A percentile compares a stretch with the other conserved stretches of the same genome.
phyloP scores from a whole-genome alignment of 1,140 invertebrate species.

The Mizuhopecten yessoensis region DNA sequence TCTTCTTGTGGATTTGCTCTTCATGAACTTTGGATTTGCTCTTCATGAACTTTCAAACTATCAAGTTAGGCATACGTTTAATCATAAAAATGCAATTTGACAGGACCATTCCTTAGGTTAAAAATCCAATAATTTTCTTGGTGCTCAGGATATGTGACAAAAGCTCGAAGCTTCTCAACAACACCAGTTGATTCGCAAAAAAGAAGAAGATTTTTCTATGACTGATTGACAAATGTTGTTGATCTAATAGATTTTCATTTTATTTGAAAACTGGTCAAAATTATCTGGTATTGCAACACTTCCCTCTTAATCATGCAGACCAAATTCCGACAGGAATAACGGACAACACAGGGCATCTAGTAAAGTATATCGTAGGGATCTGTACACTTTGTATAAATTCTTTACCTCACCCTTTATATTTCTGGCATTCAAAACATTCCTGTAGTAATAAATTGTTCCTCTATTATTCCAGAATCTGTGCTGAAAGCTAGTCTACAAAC shows the following conservation, averaged over 20 bases:
- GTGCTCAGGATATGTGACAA: conserved; percentile 53
- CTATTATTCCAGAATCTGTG: conserved; percentile 41
- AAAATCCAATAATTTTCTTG: conserved; percentile 57
- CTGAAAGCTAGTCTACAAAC: no score
- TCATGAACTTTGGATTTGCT: no score
- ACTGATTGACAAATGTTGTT: no score
- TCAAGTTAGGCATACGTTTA: conserved; percentile 43
- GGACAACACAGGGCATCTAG: no score
- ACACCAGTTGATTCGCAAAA: conserved; percentile 53
- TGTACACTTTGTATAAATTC: conserved; percentile 53
- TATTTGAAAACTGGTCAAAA: conserved; percentile 45
- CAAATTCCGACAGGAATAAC: no score
- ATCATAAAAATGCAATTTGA: conserved; percentile 45
- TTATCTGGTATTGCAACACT: no score
- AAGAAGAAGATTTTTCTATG: conserved; percentile 12
- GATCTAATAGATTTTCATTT: conserved; percentile 36
- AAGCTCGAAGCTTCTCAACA: conserved; percentile 42
- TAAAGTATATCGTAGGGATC: conserved; percentile 53
- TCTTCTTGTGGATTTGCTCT: no score
- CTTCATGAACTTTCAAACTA: conserved; percentile 44
- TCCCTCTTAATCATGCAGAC: no score
- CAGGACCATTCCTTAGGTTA: background rate
- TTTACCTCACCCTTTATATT: conserved; percentile 46
- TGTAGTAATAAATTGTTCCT: conserved; percentile 53
- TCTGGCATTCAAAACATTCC: no score